Evolutionary conservation across 2,113 vertebrate species (phyloP).

Genomic region (Eira barbara): DNA sequence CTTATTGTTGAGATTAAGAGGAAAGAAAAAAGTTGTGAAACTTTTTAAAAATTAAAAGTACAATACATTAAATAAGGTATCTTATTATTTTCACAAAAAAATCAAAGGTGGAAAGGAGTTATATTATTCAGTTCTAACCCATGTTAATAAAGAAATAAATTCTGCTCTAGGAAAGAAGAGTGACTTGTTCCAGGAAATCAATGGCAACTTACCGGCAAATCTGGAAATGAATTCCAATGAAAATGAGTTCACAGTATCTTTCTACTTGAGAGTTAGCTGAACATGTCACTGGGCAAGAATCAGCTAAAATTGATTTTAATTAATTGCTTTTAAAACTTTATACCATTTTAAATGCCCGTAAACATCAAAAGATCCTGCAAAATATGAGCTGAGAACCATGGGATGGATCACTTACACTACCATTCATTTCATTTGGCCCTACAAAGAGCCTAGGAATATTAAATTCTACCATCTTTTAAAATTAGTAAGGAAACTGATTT

Average conservation of each 20-base stretch:
- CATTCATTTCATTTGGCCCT: constrained; percentile 27
- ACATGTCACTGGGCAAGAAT: background rate
- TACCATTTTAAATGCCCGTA: background rate
- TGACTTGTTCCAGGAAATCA: background rate
- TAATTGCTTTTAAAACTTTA: background rate
- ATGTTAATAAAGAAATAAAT: constrained; percentile 4
- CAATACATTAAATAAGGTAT: background rate
- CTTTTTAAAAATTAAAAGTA: constrained; percentile 23
- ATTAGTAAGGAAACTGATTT: background rate
- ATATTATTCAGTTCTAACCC: background rate
- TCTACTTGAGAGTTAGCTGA: background rate
- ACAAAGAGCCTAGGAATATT: background rate
- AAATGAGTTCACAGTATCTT: background rate
- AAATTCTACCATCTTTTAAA: constrained; percentile 13
- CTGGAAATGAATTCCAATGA: background rate
- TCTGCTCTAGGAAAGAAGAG: background rate
- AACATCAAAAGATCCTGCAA: background rate
- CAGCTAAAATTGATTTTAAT: background rate
- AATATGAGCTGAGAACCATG: background rate
- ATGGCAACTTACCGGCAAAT: background rate
- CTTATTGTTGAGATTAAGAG: background rate
- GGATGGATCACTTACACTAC: background rate
- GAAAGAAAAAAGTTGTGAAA: background rate
- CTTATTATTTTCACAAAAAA: constrained; percentile 3
- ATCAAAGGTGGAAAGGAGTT: background rate